Evolutionary conservation across 2,113 vertebrate genomes (phyloP).

Genomic region (Channa maculata): DNA sequence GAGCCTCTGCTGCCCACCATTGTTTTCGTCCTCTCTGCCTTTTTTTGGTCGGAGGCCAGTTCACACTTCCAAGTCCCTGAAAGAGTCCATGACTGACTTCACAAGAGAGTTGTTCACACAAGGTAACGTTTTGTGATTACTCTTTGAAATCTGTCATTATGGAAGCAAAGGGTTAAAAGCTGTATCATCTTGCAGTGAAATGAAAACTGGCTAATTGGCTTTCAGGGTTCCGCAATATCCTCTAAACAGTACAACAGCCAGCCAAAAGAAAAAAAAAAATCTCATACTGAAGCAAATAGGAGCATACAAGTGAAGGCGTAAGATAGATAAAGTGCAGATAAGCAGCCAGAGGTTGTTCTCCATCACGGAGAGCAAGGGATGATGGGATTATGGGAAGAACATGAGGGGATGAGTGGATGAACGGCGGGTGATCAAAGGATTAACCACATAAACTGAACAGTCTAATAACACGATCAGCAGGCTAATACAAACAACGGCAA

Average conservation of each 20-base stretch:
- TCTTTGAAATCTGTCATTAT: constrained; percentile 23
- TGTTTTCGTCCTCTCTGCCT: constrained; percentile 52
- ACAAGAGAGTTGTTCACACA: constrained; percentile 10
- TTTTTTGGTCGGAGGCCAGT: constrained; percentile 40
- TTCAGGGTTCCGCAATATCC: constrained; percentile 45
- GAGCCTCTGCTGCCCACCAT: constrained; percentile 59
- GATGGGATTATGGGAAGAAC: constrained; percentile 79
- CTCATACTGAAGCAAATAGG: constrained; percentile 34
- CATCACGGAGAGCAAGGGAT: constrained; percentile 67
- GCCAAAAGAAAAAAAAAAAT: background rate
- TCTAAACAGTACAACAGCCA: constrained; percentile 14
- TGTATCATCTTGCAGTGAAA: constrained; percentile 32
- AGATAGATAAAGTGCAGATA: constrained; percentile 69
- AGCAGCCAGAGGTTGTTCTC: constrained; percentile 64
- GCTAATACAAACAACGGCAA: constrained; percentile 69
- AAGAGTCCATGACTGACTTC: constrained; percentile 32
- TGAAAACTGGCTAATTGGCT: constrained; percentile 62
- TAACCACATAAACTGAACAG: constrained; percentile 80
- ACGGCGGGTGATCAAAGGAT: constrained; percentile 81
- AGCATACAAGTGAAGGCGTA: constrained; percentile 28
- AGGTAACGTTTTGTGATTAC: constrained; percentile 19
- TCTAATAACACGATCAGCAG: constrained; percentile 77
- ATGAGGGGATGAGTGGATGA: constrained; percentile 80
- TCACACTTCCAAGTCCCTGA: constrained; percentile 57
- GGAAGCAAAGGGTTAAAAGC: constrained; percentile 39